phyloP scores from a whole-genome alignment of 2,113 vertebrate species.

The Circaetus gallicus region DNA sequence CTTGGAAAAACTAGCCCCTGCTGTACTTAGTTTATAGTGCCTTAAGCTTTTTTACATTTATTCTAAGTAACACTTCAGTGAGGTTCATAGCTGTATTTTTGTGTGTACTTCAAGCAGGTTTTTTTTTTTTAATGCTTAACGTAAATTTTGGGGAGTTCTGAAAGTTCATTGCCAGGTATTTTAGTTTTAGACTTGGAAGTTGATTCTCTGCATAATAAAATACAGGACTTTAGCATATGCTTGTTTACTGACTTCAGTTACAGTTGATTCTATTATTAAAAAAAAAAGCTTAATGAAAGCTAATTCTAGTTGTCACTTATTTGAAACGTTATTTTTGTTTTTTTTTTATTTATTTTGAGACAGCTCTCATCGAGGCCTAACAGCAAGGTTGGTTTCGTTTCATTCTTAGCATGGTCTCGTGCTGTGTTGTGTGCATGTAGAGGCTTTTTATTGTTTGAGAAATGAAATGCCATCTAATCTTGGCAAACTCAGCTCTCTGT shows the following conservation, averaged over 20 bases:
- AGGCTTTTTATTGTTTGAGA: slow-evolving; percentile 1
- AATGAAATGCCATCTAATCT: not conserved
- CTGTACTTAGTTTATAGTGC: slow-evolving; percentile 2
- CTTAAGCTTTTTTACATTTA: not conserved
- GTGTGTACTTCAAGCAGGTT: not conserved
- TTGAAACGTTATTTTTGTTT: not conserved
- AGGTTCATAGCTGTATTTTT: not conserved
- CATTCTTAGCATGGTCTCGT: slow-evolving; percentile 18
- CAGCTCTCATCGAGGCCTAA: slow-evolving; percentile 26
- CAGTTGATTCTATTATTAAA: not conserved
- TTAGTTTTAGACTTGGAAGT: not conserved
- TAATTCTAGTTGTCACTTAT: not conserved
- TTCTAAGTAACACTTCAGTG: not conserved
- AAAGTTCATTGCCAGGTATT: not conserved
- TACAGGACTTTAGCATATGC: not conserved
- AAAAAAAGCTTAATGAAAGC: not conserved
- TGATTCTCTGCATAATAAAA: not conserved
- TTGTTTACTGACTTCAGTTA: not conserved
- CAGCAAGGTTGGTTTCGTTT: slow-evolving; percentile 39
- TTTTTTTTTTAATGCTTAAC: not conserved
- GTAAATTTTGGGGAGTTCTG: not conserved
- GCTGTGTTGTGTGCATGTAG: slow-evolving; percentile 40
- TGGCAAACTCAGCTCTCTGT: not conserved
- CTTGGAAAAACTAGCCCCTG: slow-evolving; percentile 31
- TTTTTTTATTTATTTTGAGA: not conserved